Percentiles rank a stretch among this genome's conserved stretches.
Conservation (phyloP, 1,140 invertebrate genomes). For the Drosophila funebris region DNA sequence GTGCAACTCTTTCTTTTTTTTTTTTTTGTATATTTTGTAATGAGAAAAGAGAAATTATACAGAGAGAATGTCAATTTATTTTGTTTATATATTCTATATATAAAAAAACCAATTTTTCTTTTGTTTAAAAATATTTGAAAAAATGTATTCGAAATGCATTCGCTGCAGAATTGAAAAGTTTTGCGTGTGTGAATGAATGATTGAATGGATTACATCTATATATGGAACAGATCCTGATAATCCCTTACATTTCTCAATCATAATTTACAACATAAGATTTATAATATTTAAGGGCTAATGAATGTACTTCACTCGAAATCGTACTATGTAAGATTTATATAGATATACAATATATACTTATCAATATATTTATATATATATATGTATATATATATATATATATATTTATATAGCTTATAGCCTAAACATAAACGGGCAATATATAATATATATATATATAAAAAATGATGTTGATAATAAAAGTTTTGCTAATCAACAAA, state of each 20-base stretch:
- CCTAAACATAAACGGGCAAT: slow-evolving; percentile 71
- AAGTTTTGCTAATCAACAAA: slow-evolving; percentile 65
- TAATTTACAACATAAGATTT: slow-evolving; percentile 49
- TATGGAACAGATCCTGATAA: slow-evolving; percentile 57
- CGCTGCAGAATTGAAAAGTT: slow-evolving; percentile 30
- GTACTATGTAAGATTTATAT: slow-evolving; percentile 73
- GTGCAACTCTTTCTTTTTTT: slow-evolving; percentile 32
- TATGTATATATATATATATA: no score
- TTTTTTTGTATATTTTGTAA: no score
- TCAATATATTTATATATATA: slow-evolving; percentile 54
- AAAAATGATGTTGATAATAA: slow-evolving; percentile 72
- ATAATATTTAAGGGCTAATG: slow-evolving; percentile 71
- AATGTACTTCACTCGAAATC: slow-evolving; percentile 77
- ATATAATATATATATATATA: slow-evolving; percentile 66
- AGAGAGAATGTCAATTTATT: slow-evolving; percentile 42
- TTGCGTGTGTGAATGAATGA: background rate
- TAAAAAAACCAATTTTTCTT: slow-evolving; percentile 35
- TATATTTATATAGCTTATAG: slow-evolving; percentile 70
- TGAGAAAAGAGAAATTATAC: slow-evolving; percentile 41
- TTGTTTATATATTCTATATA: slow-evolving; percentile 17
- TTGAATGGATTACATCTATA: slow-evolving; percentile 39
- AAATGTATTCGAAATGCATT: slow-evolving; percentile 75
- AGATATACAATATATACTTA: slow-evolving; percentile 57
- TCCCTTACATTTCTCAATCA: slow-evolving; percentile 30
- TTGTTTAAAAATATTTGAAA: slow-evolving; percentile 47